phyloP scores from a whole-genome alignment of 1,140 invertebrate genomes.

The Diorhabda carinulata region DNA sequence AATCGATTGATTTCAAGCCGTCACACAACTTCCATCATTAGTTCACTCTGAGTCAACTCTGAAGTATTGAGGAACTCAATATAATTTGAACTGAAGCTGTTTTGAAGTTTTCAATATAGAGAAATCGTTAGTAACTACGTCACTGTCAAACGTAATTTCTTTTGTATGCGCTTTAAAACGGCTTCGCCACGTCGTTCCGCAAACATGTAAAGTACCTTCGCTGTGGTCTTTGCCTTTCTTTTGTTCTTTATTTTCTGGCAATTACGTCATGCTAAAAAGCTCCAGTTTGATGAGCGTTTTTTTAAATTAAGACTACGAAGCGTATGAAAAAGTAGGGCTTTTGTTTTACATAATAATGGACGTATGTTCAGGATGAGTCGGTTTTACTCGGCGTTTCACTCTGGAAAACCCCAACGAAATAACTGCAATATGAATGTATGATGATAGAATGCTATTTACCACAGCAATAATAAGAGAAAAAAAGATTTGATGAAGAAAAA shows the following conservation, averaged over 20 bases:
- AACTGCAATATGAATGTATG: no score
- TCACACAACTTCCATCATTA: no score
- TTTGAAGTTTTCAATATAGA: no score
- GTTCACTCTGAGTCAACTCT: no score
- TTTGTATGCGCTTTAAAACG: slow-evolving; percentile 12
- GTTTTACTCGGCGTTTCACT: background rate
- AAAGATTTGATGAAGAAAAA: no score
- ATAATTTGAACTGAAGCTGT: no score
- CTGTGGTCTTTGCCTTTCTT: slow-evolving; percentile 18
- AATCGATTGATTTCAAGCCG: no score
- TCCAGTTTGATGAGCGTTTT: slow-evolving; percentile 9
- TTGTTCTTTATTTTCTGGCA: slow-evolving; percentile 14
- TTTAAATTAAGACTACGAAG: background rate
- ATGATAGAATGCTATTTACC: no score
- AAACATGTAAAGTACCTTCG: slow-evolving; percentile 17
- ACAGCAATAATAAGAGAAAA: no score
- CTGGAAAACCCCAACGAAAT: no score
- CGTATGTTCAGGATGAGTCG: slow-evolving; percentile 7
- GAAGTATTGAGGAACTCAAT: no score
- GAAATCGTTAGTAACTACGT: background rate
- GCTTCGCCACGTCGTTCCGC: slow-evolving; percentile 19
- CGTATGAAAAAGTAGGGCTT: background rate
- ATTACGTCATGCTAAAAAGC: slow-evolving; percentile 19
- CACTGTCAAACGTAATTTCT: background rate
- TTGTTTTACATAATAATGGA: slow-evolving; percentile 14